These are phyloP conservation scores for Brachionus paranguensis DNA, from an alignment of 1,140 invertebrate species.

Conservation along the genomic window DNA sequence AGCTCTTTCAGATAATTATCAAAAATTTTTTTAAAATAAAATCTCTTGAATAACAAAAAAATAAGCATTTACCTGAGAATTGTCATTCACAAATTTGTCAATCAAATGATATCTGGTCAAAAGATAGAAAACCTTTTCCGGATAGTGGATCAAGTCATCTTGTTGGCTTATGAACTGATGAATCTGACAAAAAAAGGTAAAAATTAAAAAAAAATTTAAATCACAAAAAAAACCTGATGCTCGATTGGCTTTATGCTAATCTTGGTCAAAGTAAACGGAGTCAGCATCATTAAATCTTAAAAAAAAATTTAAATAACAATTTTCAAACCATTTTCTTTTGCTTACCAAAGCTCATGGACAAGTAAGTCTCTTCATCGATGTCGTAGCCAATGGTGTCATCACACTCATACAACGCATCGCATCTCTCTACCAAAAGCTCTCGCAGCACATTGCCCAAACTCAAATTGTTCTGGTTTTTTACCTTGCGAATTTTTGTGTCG, in stretches of 20 bases:
- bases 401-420: neutral
- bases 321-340: neutral
- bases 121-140: neutral
- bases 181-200: neutral
- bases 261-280: conserved; percentile 7
- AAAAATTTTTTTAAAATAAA: no score
- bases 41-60: no score
- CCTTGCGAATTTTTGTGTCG: neutral
- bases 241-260: neutral
- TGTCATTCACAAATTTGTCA: neutral
- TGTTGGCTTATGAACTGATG: conserved; percentile 22
- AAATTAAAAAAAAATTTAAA: no score
- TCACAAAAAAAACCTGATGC: neutral
- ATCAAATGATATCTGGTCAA: conserved; percentile 3
- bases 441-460: neutral
- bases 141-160: conserved; percentile 16
- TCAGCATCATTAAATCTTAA: neutral
- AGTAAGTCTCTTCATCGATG: neutral
- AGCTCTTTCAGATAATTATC: no score
- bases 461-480: conserved; percentile 6
- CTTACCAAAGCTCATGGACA: conserved; percentile 24
- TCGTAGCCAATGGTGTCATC: neutral
- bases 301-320: neutral
- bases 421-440: neutral
- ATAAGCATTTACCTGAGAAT: neutral